Evolutionary conservation across 2,797 vertebrate species (phyloP), one percentile per base, ranked within the genome.

Genomic region (Hippocampus kuda): DNA sequence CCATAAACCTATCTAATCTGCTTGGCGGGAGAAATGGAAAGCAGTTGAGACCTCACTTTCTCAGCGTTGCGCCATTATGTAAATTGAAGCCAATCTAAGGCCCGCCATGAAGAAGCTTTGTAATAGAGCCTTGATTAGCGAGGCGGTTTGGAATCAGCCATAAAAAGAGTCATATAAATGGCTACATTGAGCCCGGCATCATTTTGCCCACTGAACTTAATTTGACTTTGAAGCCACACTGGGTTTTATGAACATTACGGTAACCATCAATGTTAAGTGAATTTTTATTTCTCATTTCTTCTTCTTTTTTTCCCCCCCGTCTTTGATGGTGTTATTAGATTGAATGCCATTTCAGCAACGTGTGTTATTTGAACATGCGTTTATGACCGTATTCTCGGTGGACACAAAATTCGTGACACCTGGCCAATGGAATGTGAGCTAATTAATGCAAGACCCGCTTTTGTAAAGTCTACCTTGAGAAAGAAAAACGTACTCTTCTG

Each of bases 81-180:
- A 90, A 90, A 90, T 89, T 88, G 85, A 83, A 85, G 86, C 86
- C 85, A 87, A 88, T 90, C 86, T 88, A 89, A 88, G 70, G 74
- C 81, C 81, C 75, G 79, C 83, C 79, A 86, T 77, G 82, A 83
- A 88, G 81, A 81, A 84, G 85, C 84, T 77, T 82, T 84, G 83
- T 88, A 86, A 89, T 89, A 83, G 81, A 83, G 83, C 72, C 76
- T 84, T 89, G 88, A 90, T 90, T 88, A 89, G 86, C 88, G 68
- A 80, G 84, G 85, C 83, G 68, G 84, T 84, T 85, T 86, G 84
- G 86, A 86, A 81, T 86, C 81, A 79, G 84, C 87, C 83, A 89
- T 89, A 89, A 89, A 90, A 86, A 80, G 87, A 85, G 80, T 86
- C 80, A 83, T 88, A 85, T 85, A 89, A 89, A 89, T 87, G 83